Conservation (phyloP, 2,888 invertebrate species). For the Campoplex nolae region DNA sequence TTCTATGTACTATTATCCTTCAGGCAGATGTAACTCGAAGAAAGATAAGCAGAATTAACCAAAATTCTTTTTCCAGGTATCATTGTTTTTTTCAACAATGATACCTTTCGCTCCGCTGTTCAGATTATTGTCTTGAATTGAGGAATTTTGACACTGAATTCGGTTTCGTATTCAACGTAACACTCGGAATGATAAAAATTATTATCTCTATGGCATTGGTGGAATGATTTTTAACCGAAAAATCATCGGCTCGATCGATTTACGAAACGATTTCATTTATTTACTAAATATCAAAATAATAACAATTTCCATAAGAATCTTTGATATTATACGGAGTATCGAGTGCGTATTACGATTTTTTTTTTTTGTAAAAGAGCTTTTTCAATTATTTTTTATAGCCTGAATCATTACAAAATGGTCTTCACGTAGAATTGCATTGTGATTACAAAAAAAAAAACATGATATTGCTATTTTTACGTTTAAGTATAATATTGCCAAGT, state of each 20-base stretch:
- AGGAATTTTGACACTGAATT: not conserved
- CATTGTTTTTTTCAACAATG: too few species aligned
- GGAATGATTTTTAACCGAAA: too few species aligned
- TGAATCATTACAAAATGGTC: not conserved
- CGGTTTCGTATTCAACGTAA: not conserved
- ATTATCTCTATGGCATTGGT: not conserved
- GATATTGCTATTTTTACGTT: not conserved
- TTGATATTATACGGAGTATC: not conserved
- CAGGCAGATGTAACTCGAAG: not conserved
- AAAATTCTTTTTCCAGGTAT: not conserved
- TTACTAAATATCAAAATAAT: not conserved
- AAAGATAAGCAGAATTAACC: too few species aligned
- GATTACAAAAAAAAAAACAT: not conserved
- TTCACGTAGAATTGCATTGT: not conserved
- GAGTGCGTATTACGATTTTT: too few species aligned
- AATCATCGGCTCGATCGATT: too few species aligned
- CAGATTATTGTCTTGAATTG: not conserved
- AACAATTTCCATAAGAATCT: not conserved
- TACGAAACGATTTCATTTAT: not conserved
- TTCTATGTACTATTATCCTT: slow-evolving; percentile 7
- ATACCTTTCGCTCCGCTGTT: not conserved
- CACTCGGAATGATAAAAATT: not conserved
- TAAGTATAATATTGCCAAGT: not conserved
- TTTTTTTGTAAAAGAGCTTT: not conserved
- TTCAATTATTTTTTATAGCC: not conserved